Evolutionary conservation across 2,888 invertebrate species (phyloP).

Genomic region (Allacma fusca): DNA sequence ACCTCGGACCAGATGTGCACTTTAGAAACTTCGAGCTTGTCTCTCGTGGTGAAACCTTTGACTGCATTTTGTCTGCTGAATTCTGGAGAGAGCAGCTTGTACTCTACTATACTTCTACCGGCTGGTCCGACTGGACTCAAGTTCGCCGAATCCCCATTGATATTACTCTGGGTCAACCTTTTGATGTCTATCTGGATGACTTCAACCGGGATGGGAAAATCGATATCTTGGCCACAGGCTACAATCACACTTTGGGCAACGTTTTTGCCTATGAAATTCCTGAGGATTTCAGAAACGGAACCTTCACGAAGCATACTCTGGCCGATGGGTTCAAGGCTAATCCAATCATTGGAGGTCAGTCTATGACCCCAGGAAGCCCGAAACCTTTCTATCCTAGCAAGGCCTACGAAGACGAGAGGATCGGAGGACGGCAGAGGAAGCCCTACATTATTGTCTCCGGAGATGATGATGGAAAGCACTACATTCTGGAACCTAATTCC

Average conservation of each 20-base stretch:
- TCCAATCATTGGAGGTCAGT: conserved; percentile 58
- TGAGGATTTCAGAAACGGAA: conserved; percentile 57
- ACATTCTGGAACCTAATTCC: conserved; percentile 61
- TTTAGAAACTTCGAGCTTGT: conserved; percentile 59
- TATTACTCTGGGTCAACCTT: conserved; percentile 61
- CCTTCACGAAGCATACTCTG: conserved; percentile 54
- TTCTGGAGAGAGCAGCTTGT: conserved; percentile 60
- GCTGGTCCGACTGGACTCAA: conserved; percentile 58
- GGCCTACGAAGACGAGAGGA: conserved; percentile 57
- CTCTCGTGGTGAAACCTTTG: conserved; percentile 54
- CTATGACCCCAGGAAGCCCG: conserved; percentile 62
- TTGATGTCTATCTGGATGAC: conserved; percentile 62
- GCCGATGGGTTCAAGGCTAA: conserved; percentile 62
- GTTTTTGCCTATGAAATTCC: conserved; percentile 61
- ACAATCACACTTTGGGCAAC: conserved; percentile 56
- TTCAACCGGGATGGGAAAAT: conserved; percentile 61
- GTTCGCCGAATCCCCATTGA: conserved; percentile 58
- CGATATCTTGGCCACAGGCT: conserved; percentile 61
- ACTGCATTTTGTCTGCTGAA: conserved; percentile 61
- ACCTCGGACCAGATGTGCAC: conserved; percentile 61
- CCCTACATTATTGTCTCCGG: conserved; percentile 62
- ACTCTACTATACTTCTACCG: conserved; percentile 59
- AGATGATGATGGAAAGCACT: conserved; percentile 62
- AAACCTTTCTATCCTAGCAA: conserved; percentile 61
- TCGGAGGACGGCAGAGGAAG: conserved; percentile 60